Conservation (phyloP, 2,797 vertebrate species). For the Tapirus indicus region DNA sequence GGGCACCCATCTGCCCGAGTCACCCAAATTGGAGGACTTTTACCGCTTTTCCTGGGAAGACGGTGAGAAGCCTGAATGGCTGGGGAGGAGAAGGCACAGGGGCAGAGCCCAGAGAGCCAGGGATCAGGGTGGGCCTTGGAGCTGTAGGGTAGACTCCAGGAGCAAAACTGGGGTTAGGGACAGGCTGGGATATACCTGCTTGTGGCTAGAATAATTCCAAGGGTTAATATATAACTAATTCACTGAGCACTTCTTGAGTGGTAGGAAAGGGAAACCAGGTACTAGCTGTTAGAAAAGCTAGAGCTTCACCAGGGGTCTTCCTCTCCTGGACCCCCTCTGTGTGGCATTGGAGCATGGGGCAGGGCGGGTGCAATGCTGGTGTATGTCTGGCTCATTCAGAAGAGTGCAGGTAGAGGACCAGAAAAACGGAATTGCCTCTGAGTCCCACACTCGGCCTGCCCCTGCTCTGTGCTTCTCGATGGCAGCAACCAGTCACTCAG, state of each 20-base stretch:
- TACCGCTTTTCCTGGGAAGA: conserved; percentile 97
- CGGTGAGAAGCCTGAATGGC: conserved; percentile 90
- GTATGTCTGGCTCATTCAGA: conserved; percentile 13
- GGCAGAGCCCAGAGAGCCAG: background rate
- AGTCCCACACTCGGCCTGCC: background rate
- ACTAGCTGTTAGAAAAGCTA: background rate
- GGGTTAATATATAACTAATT: conserved; percentile 7
- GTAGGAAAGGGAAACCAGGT: background rate
- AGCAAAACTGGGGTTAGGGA: background rate
- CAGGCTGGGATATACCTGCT: background rate
- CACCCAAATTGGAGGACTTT: conserved; percentile 94
- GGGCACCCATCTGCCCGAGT: conserved; percentile 96
- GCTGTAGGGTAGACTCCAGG: background rate
- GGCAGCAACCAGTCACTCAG: conserved; percentile 48
- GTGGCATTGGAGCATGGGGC: conserved; percentile 8
- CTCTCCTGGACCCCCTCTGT: background rate
- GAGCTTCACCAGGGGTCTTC: background rate
- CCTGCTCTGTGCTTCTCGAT: background rate
- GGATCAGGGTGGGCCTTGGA: conserved; percentile 23
- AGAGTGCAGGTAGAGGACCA: conserved; percentile 34
- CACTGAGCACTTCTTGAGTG: background rate
- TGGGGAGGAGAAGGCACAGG: background rate
- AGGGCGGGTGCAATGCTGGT: background rate
- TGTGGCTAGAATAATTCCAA: conserved; percentile 16
- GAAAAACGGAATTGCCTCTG: background rate